Evolutionary conservation across 2,113 vertebrate species (phyloP).

Genomic region (Piprites chloris): DNA sequence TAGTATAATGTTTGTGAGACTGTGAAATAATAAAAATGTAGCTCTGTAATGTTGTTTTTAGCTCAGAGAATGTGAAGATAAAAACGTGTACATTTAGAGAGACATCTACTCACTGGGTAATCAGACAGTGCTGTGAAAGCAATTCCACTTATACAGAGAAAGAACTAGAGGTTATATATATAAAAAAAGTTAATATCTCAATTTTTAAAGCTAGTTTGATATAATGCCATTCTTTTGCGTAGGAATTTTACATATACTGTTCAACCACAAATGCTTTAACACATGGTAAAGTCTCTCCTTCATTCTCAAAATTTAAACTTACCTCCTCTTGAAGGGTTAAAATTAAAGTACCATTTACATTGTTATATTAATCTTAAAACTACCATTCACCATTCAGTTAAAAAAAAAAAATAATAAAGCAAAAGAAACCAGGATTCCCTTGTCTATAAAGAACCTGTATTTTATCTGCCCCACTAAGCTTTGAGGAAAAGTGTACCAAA

Average conservation of each 20-base stretch:
- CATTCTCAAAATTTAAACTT: background rate
- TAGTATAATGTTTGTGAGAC: background rate
- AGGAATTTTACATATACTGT: rapidly evolving
- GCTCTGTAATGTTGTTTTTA: background rate
- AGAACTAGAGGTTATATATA: rapidly evolving
- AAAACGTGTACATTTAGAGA: background rate
- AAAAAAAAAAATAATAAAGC: background rate
- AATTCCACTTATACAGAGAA: background rate
- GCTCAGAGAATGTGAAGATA: background rate
- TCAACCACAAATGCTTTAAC: background rate
- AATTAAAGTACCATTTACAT: background rate
- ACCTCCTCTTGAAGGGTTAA: background rate
- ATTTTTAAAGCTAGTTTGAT: background rate
- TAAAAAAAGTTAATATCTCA: background rate
- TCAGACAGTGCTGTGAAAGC: background rate
- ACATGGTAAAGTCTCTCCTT: background rate
- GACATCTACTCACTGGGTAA: background rate
- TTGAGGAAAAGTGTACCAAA: background rate
- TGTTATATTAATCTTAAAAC: background rate
- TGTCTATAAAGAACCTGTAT: background rate
- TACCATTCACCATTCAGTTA: background rate
- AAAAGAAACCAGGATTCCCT: background rate
- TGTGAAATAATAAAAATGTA: background rate
- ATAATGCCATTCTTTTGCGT: background rate
- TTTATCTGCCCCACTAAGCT: background rate